Evolutionary conservation across 2,888 invertebrate species (phyloP), one percentile per base, ranked within the genome.

Genomic region (Mystacides longicornis): DNA sequence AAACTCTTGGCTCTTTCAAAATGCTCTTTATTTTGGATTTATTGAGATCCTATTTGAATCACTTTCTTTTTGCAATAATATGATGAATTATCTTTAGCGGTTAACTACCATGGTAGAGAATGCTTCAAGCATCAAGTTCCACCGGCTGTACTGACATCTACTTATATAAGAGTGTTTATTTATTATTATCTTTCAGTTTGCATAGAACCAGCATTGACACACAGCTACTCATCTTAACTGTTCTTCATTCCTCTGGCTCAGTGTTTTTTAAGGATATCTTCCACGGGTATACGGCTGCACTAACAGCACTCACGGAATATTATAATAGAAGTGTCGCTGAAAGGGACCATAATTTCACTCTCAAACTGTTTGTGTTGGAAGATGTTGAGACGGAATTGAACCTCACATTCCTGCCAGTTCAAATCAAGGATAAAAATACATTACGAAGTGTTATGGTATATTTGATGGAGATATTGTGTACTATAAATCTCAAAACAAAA

Each of bases 211-310:
- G 80, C 62, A 76, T 78, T 62, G 74, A 80, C 63, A 78, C 77
- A 18, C 83, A 82, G 62, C 64, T 80, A 50, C 77, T 76, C 67
- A 78, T 82, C 61, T 62, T 82, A 51, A 71, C 74, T 45, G 74
- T 79, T 60, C 65, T 82, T 7, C 74, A 73, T 61, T 69, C 72
- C 55, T 76, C 78, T 64, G 72, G 72, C 58, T 74, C 78, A 54
- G 66, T 75, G 60, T 74, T 80, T 64, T 79, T 77, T 66, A 66
- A 72, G 47, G 68, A 71, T 59, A 63, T 82, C 19, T 71, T 74
- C 51, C 64, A 64, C 1, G 77, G 82, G 63, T 83, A 82, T 65
- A 65, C 69, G 53, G 64, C 66, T 33, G 68, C 77, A 49, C 63
- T 81, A 33, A 61, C 67, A 45, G 67, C 71, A 62, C 65, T 81